Conservation (phyloP, 2,797 vertebrate genomes). For the Emys orbicularis region DNA sequence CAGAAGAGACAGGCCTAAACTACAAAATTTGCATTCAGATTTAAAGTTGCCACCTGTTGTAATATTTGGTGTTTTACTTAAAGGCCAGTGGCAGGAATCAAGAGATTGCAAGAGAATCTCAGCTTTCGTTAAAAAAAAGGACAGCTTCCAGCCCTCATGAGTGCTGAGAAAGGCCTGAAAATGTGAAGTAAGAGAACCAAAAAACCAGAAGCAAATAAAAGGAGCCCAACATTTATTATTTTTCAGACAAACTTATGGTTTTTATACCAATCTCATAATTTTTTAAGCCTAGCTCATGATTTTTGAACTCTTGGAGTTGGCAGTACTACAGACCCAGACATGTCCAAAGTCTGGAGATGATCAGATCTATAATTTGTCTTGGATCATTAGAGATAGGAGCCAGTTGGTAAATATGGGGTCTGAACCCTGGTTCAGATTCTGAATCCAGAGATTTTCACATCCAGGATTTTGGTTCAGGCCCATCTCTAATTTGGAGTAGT, state of each 20-base stretch:
- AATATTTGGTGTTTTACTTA: constrained; percentile 43
- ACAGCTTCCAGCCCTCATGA: not conserved
- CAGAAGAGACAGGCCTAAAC: constrained; percentile 10
- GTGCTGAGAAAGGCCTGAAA: not conserved
- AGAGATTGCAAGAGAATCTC: not conserved
- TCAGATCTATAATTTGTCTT: not conserved
- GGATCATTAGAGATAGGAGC: not conserved
- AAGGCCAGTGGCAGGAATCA: constrained; percentile 23
- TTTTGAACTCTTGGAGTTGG: not conserved
- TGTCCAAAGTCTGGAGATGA: not conserved
- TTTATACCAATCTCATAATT: not conserved
- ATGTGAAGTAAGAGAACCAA: not conserved
- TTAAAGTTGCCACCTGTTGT: not conserved
- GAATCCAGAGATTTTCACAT: not conserved
- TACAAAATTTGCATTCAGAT: constrained; percentile 46
- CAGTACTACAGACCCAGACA: not conserved
- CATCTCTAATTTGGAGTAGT: not conserved
- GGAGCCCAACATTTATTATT: not conserved
- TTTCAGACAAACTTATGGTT: accelerated
- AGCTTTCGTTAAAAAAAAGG: not conserved
- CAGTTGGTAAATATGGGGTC: not conserved
- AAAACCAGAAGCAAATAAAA: not conserved
- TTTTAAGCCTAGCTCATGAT: not conserved
- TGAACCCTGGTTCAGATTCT: not conserved
- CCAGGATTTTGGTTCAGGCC: not conserved